Evolutionary conservation across 2,888 invertebrate genomes (phyloP), one percentile per base, ranked within the genome.

Genomic region (Ypsolopha sequella): DNA sequence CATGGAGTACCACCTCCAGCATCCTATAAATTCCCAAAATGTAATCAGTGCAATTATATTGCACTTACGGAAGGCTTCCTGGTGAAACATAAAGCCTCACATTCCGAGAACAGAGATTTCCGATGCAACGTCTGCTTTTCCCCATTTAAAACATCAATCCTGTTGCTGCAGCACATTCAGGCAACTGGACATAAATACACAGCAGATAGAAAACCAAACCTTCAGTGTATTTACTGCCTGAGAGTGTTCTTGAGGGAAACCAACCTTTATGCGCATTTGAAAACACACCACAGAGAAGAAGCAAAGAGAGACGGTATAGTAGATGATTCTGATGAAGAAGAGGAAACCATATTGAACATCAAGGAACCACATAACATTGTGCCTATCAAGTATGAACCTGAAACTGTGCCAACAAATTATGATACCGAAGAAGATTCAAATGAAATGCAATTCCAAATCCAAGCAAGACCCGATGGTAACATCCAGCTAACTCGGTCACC

Each of bases 1-100:
- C 96, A 96, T 79, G 91, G 92, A 54, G 88, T 95, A 38, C 89
- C 90, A 10, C 92, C 93, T 7, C 92, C 94, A 1, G 79, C 90
- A 48, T 88, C 89, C 50, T 91, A 91, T 68, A 85, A 87, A 52
- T 95, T 95, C 67, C 95, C 95, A 0, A 93, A 93, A 69, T 96
- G 96, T 70, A 89, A 90, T 53, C 78, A 89, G 49, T 96, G 96
- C 66, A 89, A 88, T 36, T 93, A 92, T 68, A 88, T 95, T 46
- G 95, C 93, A 13, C 70, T 94, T n/a, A 92, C 91, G 54, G 90
- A 92, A 63, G 88, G 87, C 3, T 82, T 91, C n/a, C 80, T 95
- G 43, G 84, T 89, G 0, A 90, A 91, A 65, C 95, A 96, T 70
- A 90, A 92, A 66, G 76, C 89, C 52, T 88, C 89, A 51, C 93